Evolutionary conservation across 1,140 invertebrate genomes (phyloP).

Genomic region (Elymnias hypermnestra): DNA sequence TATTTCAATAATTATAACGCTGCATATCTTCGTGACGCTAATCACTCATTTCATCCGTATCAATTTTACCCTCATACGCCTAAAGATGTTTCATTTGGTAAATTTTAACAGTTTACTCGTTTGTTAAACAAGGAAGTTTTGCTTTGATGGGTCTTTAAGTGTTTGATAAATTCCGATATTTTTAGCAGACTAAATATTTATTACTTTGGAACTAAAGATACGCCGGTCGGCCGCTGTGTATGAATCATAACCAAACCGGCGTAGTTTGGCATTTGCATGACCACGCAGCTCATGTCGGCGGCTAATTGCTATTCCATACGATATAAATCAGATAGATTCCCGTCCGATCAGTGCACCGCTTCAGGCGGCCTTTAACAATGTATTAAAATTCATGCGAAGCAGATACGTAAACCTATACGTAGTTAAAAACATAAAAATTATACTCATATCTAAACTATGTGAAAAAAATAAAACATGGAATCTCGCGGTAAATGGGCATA

Average conservation of each 20-base stretch:
- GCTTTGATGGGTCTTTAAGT: conserved; percentile 7
- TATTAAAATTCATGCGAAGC: conserved; percentile 1
- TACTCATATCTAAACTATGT: neutral
- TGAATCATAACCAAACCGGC: conserved; percentile 43
- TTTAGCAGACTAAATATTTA: conserved; percentile 27
- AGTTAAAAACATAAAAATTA: neutral
- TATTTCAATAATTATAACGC: too few relatives aligned
- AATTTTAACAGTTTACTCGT: too few relatives aligned
- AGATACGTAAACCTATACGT: conserved; percentile 2
- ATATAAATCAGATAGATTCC: conserved; percentile 52
- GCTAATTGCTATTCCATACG: conserved; percentile 57
- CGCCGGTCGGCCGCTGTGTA: conserved; percentile 25
- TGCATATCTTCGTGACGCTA: too few relatives aligned
- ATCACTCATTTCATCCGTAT: too few relatives aligned
- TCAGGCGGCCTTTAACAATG: conserved; percentile 20
- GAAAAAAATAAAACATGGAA: conserved; percentile 5
- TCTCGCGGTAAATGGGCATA: conserved; percentile 7
- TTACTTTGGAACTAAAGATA: conserved; percentile 28
- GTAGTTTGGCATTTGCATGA: conserved; percentile 53
- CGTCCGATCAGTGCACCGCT: conserved; percentile 28
- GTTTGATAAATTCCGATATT: conserved; percentile 21
- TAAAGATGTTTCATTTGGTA: too few relatives aligned
- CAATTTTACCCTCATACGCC: too few relatives aligned
- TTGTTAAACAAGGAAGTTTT: conserved; percentile 2
- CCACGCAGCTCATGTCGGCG: conserved; percentile 28